These are phyloP conservation scores for Neoscelio sp. DNA, from an alignment of 2,888 invertebrate species.

Conservation along the genomic window DNA sequence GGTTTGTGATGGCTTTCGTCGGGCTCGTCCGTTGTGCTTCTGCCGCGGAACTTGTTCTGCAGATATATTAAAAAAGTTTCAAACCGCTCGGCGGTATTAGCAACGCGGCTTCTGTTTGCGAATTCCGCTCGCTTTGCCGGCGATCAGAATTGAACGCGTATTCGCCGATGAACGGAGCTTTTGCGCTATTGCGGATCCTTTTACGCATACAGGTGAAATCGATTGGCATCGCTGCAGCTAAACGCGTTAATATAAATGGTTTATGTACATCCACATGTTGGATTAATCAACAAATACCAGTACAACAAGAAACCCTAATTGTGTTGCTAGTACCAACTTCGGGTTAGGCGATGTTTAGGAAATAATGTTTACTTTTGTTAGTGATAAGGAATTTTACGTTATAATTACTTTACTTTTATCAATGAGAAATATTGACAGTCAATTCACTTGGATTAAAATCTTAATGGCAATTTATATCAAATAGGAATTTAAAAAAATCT, in stretches of 20 bases:
- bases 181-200: slow-evolving; percentile 33
- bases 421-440: no score
- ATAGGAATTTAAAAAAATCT: no score
- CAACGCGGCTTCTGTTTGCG: slow-evolving; percentile 36
- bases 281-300: slow-evolving; percentile 14
- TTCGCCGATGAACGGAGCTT: slow-evolving; percentile 36
- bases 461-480: no score
- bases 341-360: background rate
- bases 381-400: no score
- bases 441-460: no score
- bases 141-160: slow-evolving; percentile 49
- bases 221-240: slow-evolving; percentile 34
- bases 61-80: slow-evolving; percentile 68
- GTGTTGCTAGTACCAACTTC: slow-evolving; percentile 1
- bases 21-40: slow-evolving; percentile 32
- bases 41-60: slow-evolving; percentile 50
- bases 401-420: no score
- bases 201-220: slow-evolving; percentile 44
- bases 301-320: background rate
- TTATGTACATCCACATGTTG: slow-evolving; percentile 13
- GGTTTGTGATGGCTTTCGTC: no score
- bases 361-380: background rate
- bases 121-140: slow-evolving; percentile 42
- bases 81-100: slow-evolving; percentile 40
- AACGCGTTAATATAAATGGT: slow-evolving; percentile 49